Evolutionary conservation across 2,888 invertebrate genomes (phyloP), one percentile per base, ranked within the genome.

Genomic region (Tanaodytes sp.): DNA sequence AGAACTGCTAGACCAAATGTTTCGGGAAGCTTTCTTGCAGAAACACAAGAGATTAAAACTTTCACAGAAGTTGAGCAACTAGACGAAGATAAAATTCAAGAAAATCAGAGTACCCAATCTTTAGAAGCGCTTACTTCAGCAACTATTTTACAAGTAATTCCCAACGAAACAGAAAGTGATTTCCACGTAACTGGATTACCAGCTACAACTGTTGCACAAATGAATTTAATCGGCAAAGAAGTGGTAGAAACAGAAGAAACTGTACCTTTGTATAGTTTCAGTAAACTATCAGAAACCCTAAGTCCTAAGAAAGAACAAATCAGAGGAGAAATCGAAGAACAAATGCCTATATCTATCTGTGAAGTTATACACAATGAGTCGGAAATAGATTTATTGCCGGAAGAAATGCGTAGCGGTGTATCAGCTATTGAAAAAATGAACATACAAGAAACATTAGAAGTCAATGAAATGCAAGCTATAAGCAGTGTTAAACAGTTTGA

Each of bases 391-490:
- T 66, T 76, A 65, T 62, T 62, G 1, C 51, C 72, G 54, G 80
- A 82, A 4, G 77, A 80, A 71, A 67, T 78, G 40, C 76, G 76
- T 54, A 72, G 73, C 49, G 78, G 76, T 65, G 83, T 83, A 75
- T 79, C 75, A 58, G 87, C 87, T 1, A 70, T 72, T 33, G 71
- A 81, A 1, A 77, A 77, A 59, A 71, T 87, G 16, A 78, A 81
- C 59, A 77, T 79, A 1, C 82, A 84, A 52, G 80, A 80, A 72
- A 76, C 78, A 16, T 74, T 80, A 12, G 74, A 81, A 66, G 78
- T 76, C 12, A 76, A 71, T 66, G 79, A 82, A 75, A 61, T 78
- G 14, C 31, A 75, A 43, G 72, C 77, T 2, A 59, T 79, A 15
- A 46, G 73, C 20, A 78, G 64, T 58, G 72, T 75, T n/a, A 72